Percentiles rank a stretch among this genome's conserved stretches.
phyloP scores from a whole-genome alignment of 2,888 invertebrate genomes.

The Pyrocoelia pectoralis region DNA sequence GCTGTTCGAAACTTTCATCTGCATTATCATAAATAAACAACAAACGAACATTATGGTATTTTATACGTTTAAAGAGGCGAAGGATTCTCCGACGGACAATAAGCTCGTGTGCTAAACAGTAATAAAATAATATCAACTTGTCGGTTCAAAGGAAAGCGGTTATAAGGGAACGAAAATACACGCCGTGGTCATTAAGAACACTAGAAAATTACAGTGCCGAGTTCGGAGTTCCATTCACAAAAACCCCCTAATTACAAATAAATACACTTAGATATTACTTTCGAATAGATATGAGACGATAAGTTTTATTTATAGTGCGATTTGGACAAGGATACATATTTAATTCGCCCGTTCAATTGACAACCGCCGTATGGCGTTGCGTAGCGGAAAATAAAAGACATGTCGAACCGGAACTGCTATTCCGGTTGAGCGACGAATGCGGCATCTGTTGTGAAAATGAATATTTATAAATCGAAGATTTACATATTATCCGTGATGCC shows the following conservation, averaged over 20 bases:
- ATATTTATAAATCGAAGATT: constrained; percentile 52
- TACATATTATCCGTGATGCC: constrained; percentile 49
- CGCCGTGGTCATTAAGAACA: constrained; percentile 40
- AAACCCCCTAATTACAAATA: constrained; percentile 46
- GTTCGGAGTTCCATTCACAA: constrained; percentile 41
- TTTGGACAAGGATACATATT: constrained; percentile 52
- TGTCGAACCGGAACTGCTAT: constrained; percentile 59
- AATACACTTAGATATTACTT: constrained; percentile 46
- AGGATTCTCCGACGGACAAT: neutral
- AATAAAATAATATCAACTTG: neutral
- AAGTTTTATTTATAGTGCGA: constrained; percentile 49
- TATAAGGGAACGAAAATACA: constrained; percentile 26
- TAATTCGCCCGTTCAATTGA: constrained; percentile 53
- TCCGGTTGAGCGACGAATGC: constrained; percentile 53
- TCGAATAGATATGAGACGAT: constrained; percentile 47
- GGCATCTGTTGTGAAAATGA: constrained; percentile 51
- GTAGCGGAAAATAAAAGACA: constrained; percentile 54
- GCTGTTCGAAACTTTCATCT: constrained; percentile 37
- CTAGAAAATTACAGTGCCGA: constrained; percentile 40
- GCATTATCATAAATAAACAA: constrained; percentile 40
- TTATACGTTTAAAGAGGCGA: constrained; percentile 20
- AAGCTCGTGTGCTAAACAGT: neutral
- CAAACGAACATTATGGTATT: constrained; percentile 30
- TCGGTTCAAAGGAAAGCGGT: constrained; percentile 10
- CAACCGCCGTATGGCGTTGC: constrained; percentile 52